Evolutionary conservation across 2,797 vertebrate genomes (phyloP).

Genomic region (Sebastes wilsoni): DNA sequence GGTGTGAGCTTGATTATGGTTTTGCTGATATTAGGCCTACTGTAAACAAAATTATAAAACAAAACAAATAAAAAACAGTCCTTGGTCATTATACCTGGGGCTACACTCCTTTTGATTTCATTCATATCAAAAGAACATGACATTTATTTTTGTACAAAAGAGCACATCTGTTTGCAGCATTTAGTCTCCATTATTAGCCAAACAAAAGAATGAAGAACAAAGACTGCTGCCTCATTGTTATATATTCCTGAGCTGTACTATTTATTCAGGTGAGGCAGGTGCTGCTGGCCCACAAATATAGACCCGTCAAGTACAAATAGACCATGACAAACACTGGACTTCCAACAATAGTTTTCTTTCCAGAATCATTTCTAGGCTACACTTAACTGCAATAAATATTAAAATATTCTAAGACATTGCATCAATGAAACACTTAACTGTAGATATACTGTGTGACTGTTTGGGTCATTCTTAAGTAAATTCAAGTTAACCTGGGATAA

Average conservation of each 20-base stretch:
- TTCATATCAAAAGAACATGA: background rate
- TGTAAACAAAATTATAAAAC: background rate
- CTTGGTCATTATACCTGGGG: background rate
- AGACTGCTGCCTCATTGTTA: constrained; percentile 20
- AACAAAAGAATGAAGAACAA: constrained; percentile 29
- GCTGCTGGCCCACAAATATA: background rate
- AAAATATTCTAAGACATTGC: background rate
- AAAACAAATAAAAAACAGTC: background rate
- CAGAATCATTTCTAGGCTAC: background rate
- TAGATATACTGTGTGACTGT: constrained; percentile 15
- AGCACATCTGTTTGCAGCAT: background rate
- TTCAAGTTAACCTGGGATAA: background rate
- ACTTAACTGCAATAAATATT: background rate
- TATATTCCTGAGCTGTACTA: background rate
- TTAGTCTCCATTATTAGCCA: constrained; percentile 13
- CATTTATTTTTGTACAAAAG: background rate
- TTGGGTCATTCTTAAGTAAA: background rate
- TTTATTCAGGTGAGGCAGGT: constrained; percentile 25
- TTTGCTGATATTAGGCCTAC: background rate
- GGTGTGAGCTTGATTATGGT: background rate
- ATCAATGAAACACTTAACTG: background rate
- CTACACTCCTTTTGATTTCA: background rate
- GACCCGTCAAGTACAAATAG: background rate
- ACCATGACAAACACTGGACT: background rate
- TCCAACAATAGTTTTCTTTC: background rate